Base-by-base conservation (phyloP, 2,797 vertebrate genomes). In the Cephalopachus bancanus region DNA sequence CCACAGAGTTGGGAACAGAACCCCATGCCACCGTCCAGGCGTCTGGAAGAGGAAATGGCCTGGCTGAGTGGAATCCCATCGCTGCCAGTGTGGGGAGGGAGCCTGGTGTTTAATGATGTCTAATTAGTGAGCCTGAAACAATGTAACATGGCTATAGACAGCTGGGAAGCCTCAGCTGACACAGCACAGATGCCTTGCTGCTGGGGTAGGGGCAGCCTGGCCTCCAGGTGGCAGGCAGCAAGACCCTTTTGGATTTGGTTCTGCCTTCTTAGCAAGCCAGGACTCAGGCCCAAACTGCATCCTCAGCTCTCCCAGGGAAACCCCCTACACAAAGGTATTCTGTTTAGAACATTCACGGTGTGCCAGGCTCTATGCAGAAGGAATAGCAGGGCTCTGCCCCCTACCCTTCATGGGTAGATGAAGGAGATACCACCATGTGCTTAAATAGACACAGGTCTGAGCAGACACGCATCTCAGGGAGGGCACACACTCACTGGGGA, bases 51-150 rank as follows among this genome's bases (percentile, higher is more conserved):
- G 20, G 60, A 57, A 74, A 79, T 6, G 1, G n/a, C 65, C 55
- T 6, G 71, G n/a, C 62, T 57, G 78, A 79, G 75, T 7, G 1
- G 79, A 75, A 62, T 10, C 84, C 72, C 71, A 15, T 0, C 1
- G 1, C 88, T 88, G 76, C 76, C 76, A 44, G 9, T 14, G 33
- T 72, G 60, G 71, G 28, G 3, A 84, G 88, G 84, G 92, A 83
- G 69, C 89, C 83, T 80, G 37, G 62, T 93, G 67, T 83, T 84
- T 94, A 87, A 83, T 88, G 91, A 78, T 60, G 75, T 92, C 96
- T 93, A 78, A 83, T 97, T 93, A 96, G 93, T 33, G 67, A 94
- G 83, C 72, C 89, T 57, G 62, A 83, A 95, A 88, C 89, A 69
- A 8, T 55, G 71, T 44, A n/a, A 67, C 53, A 6, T 4, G 62